Conservation (phyloP, 2,113 vertebrate species). For the Passer montanus region DNA sequence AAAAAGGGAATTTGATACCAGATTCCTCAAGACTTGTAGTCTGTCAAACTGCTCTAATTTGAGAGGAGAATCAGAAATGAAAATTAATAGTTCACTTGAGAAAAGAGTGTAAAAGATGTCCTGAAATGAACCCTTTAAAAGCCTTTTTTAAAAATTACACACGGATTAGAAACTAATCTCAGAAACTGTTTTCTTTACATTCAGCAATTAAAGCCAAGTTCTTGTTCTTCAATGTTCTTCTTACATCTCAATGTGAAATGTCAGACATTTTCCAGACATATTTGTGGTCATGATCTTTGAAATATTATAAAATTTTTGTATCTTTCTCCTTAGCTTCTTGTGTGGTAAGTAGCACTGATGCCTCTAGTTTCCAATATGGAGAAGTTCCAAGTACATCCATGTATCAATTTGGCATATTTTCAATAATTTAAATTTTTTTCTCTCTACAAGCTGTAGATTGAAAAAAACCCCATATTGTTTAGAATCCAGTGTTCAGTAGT, state of each 20-base stretch:
- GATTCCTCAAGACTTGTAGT: conserved; percentile 20
- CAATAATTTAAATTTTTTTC: neutral
- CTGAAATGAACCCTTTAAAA: conserved; percentile 38
- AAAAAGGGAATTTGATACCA: neutral
- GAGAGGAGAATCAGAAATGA: neutral
- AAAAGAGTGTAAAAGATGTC: conserved; percentile 12
- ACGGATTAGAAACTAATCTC: neutral
- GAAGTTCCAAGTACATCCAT: conserved; percentile 39
- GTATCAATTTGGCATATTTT: conserved; percentile 40
- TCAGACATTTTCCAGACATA: neutral
- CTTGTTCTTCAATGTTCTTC: neutral
- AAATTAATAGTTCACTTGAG: conserved; percentile 37
- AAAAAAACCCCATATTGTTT: neutral
- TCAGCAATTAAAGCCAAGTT: conserved; percentile 8
- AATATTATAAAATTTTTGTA: neutral
- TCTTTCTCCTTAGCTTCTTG: neutral
- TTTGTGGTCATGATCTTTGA: neutral
- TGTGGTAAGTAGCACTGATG: conserved; percentile 35
- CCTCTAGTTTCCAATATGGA: conserved; percentile 39
- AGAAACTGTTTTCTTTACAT: conserved; percentile 11
- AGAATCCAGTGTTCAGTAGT: neutral
- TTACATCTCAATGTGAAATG: conserved; percentile 8
- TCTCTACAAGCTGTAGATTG: neutral
- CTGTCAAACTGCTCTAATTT: neutral
- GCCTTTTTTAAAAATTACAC: neutral